Evolutionary conservation across 35 echinoderm and acorn worm genomes (phyloP).

Genomic region (Lytechinus pictus): DNA sequence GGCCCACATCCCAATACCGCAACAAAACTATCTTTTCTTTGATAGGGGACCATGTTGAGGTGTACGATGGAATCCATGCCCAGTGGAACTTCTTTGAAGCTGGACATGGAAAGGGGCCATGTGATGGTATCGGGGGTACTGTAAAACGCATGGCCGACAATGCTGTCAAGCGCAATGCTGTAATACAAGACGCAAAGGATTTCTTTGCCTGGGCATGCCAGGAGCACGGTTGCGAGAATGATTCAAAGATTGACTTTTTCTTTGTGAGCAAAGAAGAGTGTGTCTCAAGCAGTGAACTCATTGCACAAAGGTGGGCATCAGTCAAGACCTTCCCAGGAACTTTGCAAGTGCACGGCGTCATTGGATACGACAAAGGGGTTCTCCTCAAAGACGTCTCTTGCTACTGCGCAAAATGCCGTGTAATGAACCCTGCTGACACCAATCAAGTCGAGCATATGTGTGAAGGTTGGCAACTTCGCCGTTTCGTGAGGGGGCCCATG

Average conservation of each 20-base stretch:
- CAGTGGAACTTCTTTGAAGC: constrained; percentile 67
- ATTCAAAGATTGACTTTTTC: constrained; percentile 5
- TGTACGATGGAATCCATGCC: constrained; percentile 33
- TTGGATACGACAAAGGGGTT: not conserved
- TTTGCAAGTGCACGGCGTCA: not conserved
- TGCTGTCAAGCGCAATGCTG: constrained; percentile 42
- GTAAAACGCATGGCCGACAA: constrained; percentile 50
- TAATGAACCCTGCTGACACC: not conserved
- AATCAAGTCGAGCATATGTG: not conserved
- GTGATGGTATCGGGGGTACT: constrained; percentile 63
- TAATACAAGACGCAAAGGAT: constrained; percentile 53
- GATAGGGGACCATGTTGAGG: constrained; percentile 24
- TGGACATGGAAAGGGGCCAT: constrained; percentile 64
- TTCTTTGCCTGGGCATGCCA: constrained; percentile 60
- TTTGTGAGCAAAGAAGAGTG: constrained; percentile 31
- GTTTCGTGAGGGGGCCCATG: not conserved
- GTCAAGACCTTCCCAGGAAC: not conserved
- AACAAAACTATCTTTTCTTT: constrained; percentile 58
- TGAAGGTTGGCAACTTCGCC: not conserved
- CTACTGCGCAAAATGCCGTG: not conserved
- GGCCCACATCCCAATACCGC: constrained; percentile 62
- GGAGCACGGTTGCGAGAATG: constrained; percentile 10
- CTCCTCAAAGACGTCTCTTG: not conserved
- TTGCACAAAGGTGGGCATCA: not conserved
- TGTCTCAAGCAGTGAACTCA: not conserved